These are phyloP conservation scores for Piliocolobus tephrosceles DNA, from an alignment of 2,113 vertebrate genomes.

Conservation along the genomic window DNA sequence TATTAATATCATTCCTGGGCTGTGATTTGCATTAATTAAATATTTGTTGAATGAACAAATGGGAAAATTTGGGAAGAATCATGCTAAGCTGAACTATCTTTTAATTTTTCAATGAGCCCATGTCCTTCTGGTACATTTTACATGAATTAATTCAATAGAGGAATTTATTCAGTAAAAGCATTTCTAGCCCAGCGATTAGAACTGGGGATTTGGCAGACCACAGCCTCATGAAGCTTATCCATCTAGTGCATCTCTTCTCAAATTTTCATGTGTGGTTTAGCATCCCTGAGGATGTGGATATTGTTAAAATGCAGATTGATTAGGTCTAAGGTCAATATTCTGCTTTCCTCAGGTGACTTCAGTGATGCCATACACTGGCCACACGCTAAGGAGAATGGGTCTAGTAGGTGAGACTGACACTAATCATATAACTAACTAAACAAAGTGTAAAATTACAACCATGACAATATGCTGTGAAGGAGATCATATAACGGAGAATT, in stretches of 20 bases:
- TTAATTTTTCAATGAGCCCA: background rate
- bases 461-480: background rate
- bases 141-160: background rate
- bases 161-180: background rate
- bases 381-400: background rate
- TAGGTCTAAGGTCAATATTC: background rate
- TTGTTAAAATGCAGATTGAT: background rate
- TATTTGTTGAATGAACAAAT: background rate
- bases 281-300: background rate
- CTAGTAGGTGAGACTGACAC: background rate
- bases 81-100: background rate
- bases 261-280: background rate
- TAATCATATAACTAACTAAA: background rate
- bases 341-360: background rate
- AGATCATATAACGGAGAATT: background rate
- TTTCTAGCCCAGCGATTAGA: background rate
- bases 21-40: background rate
- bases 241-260: background rate
- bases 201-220: background rate
- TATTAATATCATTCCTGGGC: background rate
- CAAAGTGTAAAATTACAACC: background rate
- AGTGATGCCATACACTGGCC: background rate
- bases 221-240: background rate
- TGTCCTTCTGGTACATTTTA: background rate
- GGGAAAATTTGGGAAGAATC: background rate